Percentiles rank a stretch among this genome's conserved stretches.
phyloP scores from a whole-genome alignment of 2,797 vertebrate genomes.

The Todus mexicanus region DNA sequence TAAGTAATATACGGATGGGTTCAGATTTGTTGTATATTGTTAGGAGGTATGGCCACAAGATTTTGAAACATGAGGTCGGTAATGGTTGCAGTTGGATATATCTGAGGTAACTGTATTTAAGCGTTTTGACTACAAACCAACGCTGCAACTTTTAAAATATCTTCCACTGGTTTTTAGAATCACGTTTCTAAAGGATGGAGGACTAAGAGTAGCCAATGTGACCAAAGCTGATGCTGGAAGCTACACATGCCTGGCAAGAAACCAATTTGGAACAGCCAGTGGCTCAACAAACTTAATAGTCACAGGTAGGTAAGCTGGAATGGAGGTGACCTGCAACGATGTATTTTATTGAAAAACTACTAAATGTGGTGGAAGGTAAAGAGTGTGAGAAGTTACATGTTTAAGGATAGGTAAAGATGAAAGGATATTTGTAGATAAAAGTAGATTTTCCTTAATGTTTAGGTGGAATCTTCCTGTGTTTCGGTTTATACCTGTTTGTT shows the following conservation, averaged over 20 bases:
- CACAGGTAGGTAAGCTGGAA: slow-evolving; percentile 77
- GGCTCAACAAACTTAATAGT: slow-evolving; percentile 84
- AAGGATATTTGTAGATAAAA: neutral
- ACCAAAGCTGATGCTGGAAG: slow-evolving; percentile 84
- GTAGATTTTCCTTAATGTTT: neutral
- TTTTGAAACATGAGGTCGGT: neutral
- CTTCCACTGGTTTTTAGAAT: slow-evolving; percentile 68
- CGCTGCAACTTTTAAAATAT: neutral
- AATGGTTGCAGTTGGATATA: neutral
- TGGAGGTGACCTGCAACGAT: neutral
- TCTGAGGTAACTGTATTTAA: neutral
- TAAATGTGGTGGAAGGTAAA: neutral
- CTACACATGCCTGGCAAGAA: slow-evolving; percentile 89
- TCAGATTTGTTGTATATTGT: neutral
- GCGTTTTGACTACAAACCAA: neutral
- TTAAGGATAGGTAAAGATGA: neutral
- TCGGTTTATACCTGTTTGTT: neutral
- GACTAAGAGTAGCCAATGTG: slow-evolving; percentile 85
- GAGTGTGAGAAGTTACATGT: neutral
- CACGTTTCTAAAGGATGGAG: slow-evolving; percentile 83
- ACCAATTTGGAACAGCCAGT: slow-evolving; percentile 90
- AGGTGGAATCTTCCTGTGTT: neutral
- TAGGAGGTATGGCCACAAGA: neutral
- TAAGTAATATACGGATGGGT: neutral
- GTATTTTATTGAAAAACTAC: neutral